Base-by-base conservation (phyloP, 2,797 vertebrate genomes). In the Malacoctenus gilli region DNA sequence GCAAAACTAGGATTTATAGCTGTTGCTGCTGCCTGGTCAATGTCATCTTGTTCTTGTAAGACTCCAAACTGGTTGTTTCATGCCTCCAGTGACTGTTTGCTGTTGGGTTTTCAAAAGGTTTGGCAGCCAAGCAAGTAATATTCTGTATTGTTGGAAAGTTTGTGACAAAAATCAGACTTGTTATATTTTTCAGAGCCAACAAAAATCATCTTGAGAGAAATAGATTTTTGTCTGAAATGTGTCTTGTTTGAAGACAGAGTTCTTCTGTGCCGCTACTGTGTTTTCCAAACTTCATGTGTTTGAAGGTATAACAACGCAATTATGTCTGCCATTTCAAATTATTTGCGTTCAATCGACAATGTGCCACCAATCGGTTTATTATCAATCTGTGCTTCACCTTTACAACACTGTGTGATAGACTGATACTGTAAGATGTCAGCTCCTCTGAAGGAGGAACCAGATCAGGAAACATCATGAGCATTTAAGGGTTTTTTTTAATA, bases 41-140 rank as follows among this genome's bases (percentile, higher is more conserved):
- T 68, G 47, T 72, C 41, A 55, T 40, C 63, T 62, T 72, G 32
- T 36, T 61, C 40, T 44, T 55, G 18, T 47, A 39, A n/a, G n/a
- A n/a, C n/a, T n/a, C n/a, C n/a, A n/a, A n/a, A n/a, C n/a, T n/a
- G n/a, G n/a, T n/a, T n/a, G n/a, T n/a, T n/a, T n/a, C n/a, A n/a
- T n/a, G n/a, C n/a, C n/a, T n/a, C n/a, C n/a, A n/a, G n/a, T n/a
- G n/a, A n/a, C n/a, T n/a, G n/a, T n/a, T n/a, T n/a, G n/a, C n/a
- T n/a, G n/a, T n/a, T n/a, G n/a, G n/a, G n/a, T n/a, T n/a, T n/a
- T n/a, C n/a, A n/a, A n/a, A n/a, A n/a, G n/a, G n/a, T n/a, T n/a
- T n/a, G n/a, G n/a, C n/a, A n/a, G n/a, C n/a, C n/a, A n/a, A n/a
- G n/a, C n/a, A n/a, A n/a, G n/a, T n/a, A n/a, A n/a, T n/a, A n/a